Conservation (phyloP, 2,113 vertebrate species). For the human region DNA sequence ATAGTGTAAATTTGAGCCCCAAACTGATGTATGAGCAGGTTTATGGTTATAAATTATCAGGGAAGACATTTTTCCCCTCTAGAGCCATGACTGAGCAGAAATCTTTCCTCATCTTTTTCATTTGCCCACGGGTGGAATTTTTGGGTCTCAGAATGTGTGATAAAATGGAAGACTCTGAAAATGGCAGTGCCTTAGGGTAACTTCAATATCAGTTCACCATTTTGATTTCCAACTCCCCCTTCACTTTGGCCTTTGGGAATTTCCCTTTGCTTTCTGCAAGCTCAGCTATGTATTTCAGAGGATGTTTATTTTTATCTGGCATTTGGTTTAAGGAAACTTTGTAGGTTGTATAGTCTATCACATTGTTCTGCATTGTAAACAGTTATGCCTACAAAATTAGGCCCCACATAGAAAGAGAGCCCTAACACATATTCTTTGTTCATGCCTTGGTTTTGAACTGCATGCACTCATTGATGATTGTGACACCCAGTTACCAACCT, state of each 20-base stretch:
- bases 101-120: neutral
- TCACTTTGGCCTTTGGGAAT: neutral
- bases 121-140: neutral
- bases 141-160: neutral
- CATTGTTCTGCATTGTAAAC: neutral
- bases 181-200: neutral
- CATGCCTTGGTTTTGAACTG: neutral
- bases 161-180: neutral
- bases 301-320: neutral
- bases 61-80: neutral
- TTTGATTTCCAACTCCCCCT: neutral
- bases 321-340: neutral
- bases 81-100: neutral
- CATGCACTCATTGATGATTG: neutral
- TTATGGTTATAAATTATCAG: neutral
- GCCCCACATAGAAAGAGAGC: neutral
- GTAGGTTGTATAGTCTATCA: neutral
- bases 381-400: neutral
- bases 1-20: neutral
- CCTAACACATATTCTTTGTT: neutral
- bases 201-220: neutral
- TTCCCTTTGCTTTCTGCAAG: neutral
- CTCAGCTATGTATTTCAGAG: neutral
- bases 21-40: neutral
- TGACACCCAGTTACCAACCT: neutral